phyloP scores from a whole-genome alignment of 2,113 vertebrate genomes.

The Chascanopsetta lugubris region DNA sequence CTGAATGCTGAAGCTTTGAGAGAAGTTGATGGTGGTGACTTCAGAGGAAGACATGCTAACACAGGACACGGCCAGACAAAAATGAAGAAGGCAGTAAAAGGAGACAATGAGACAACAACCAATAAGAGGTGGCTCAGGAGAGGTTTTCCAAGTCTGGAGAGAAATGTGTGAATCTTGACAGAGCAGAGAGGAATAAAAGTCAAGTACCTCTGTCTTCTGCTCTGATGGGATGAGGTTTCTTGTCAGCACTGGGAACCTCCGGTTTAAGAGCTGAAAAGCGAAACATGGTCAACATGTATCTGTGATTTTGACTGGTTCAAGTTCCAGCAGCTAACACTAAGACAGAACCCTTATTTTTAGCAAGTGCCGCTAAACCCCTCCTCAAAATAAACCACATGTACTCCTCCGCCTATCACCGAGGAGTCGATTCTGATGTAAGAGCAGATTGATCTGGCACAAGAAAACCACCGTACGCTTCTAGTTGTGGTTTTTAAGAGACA shows the following conservation, averaged over 20 bases:
- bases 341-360: slow-evolving; percentile 1
- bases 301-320: slow-evolving; percentile 4
- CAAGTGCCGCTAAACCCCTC: not conserved
- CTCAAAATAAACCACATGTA: not conserved
- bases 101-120: too few species aligned
- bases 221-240: slow-evolving; percentile 79
- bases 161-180: not conserved
- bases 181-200: not conserved
- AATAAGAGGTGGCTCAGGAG: too few species aligned
- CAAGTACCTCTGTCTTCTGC: slow-evolving; percentile 86
- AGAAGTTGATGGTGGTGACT: too few species aligned
- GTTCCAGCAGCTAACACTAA: slow-evolving; percentile 12
- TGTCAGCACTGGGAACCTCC: slow-evolving; percentile 84
- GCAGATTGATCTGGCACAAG: not conserved
- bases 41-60: too few species aligned
- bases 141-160: too few species aligned
- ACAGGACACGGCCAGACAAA: too few species aligned
- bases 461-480: not conserved
- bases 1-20: too few species aligned
- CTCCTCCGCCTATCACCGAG: not conserved
- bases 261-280: slow-evolving; percentile 85
- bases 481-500: slow-evolving; percentile 6
- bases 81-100: too few species aligned
- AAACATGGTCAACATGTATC: slow-evolving; percentile 54
- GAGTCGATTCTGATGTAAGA: not conserved